Base-by-base conservation (phyloP, 2,888 invertebrate species). In the Belgica antarctica region DNA sequence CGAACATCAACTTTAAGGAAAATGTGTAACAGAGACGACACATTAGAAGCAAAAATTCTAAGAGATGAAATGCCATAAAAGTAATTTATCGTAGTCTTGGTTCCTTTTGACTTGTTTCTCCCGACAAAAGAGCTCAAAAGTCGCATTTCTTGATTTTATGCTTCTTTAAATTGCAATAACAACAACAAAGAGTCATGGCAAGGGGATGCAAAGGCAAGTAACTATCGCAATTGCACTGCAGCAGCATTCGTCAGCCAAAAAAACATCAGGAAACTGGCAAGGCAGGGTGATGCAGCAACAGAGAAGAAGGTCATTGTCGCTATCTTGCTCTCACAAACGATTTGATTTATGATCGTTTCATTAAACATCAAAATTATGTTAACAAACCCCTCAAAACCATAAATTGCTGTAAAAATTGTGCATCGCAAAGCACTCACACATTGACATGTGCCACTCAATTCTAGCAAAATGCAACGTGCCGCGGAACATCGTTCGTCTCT, bases 301-400 rank as follows among this genome's bases (percentile, higher is more conserved):
- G 27, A n/a, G 27, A 59, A 62, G 34, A 62, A 62, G 62, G 62
- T 62, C 62, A 62, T 62, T 62, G 62, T 62, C 62, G 62, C 62
- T 34, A 15, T 62, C 62, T 62, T 34, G 34, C 62, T 62, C 34
- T 62, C 34, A 25, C 62, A 62, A 59, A 59, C 59, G 59, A 59
- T 59, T 59, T 59, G 59, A 59, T 59, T 59, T 59, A 59, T 59
- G 59, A 59, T 59, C 59, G 59, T 59, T 59, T 59, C 59, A 59
- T 59, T 59, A 59, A 59, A 59, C 59, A 59, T 59, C 59, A 59
- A 59, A 27, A 27, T 59, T 59, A 59, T 59, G 59, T 59, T 59
- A 52, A 59, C 59, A 59, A 59, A 59, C 59, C 59, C 59, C 59
- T 59, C 59, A 59, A 27, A 52, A 59, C 25, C 59, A 59, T 59